Evolutionary conservation across 2,113 vertebrate species (phyloP), one percentile per base, ranked within the genome.

Genomic region (Leptodactylus fuscus): DNA sequence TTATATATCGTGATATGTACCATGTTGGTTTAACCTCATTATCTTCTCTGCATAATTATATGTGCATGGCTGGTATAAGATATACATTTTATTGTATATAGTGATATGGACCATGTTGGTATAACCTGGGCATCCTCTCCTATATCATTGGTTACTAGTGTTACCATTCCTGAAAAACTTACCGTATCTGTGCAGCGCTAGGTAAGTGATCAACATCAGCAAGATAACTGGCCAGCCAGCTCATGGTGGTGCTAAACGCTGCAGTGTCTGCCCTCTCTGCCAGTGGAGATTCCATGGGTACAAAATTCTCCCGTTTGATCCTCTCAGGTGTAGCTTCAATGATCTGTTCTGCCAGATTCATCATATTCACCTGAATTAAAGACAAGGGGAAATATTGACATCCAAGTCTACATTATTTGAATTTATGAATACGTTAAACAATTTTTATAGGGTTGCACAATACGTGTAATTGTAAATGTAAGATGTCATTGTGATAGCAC

Each of bases 181-280:
- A 99, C 97, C 97, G 94, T 87, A 99, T 92, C 90, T 98, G 98
- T 88, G 96, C 94, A 88, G 98, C 95, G 85, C 92, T 96, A 0
- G 98, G 97, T 89, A 99, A 94, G 89, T 97, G 97, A 83, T 99
- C 97, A 0, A 96, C 95, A 27, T 99, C 98, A 75, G 97, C 98
- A 46, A 99, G 94, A 93, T 99, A 99, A 95, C 96, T 96, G 93
- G 98, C 97, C 91, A 99, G 95, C 98, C 98, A 99, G 96, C 96
- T 98, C 97, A 99, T 99, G 0, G 98, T 98, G 92, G 93, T 97
- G 94, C 94, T 96, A 87, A 98, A 92, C 80, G 96, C 90, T 85
- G 95, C 92, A 22, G 93, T 91, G 44, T 97, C 97, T 0, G 91
- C 90, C 65, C 93, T 91, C 60, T 94, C 95, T 71, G 88, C 75